A percentile compares a stretch with the other conserved stretches of the same genome.
phyloP scores from a whole-genome alignment of 2,113 vertebrate genomes.

The Mustela nigripes region DNA sequence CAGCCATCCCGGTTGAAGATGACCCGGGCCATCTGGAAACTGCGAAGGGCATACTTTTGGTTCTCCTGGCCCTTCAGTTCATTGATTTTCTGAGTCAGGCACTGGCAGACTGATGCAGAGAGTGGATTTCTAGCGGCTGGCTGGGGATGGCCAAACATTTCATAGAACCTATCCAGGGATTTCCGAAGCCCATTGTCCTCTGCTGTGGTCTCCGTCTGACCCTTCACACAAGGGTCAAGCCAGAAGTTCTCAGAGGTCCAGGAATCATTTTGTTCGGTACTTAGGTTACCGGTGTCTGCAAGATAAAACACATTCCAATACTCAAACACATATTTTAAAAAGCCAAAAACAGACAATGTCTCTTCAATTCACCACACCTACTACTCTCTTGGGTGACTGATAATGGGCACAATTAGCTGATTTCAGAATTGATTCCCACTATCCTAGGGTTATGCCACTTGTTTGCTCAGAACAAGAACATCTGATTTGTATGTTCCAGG shows the following conservation, averaged over 20 bases:
- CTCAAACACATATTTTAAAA: conserved; percentile 61
- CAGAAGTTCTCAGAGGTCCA: conserved; percentile 25
- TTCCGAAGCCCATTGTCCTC: conserved; percentile 73
- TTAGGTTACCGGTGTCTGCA: conserved; percentile 77
- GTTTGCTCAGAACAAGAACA: background rate
- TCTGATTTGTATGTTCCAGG: background rate
- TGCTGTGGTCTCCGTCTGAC: conserved; percentile 4
- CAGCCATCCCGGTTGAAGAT: conserved; percentile 86
- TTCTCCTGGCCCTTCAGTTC: conserved; percentile 76
- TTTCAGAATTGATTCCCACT: background rate
- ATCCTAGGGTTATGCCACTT: background rate
- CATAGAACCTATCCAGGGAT: conserved; percentile 87
- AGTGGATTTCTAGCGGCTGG: conserved; percentile 56
- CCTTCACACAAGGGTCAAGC: conserved; percentile 22
- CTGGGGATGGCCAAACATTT: conserved; percentile 64
- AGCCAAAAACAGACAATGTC: background rate
- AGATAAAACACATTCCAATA: conserved; percentile 76
- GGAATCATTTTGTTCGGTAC: conserved; percentile 28
- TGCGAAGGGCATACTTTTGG: conserved; percentile 76
- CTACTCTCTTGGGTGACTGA: background rate
- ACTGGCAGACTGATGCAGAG: conserved; percentile 52
- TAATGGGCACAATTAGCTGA: background rate
- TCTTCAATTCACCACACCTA: background rate
- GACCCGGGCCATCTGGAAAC: conserved; percentile 88
- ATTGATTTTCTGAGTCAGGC: conserved; percentile 84